These are phyloP conservation scores for Eugnorisma glareosa DNA, from an alignment of 2,888 invertebrate genomes.

Conservation along the genomic window DNA sequence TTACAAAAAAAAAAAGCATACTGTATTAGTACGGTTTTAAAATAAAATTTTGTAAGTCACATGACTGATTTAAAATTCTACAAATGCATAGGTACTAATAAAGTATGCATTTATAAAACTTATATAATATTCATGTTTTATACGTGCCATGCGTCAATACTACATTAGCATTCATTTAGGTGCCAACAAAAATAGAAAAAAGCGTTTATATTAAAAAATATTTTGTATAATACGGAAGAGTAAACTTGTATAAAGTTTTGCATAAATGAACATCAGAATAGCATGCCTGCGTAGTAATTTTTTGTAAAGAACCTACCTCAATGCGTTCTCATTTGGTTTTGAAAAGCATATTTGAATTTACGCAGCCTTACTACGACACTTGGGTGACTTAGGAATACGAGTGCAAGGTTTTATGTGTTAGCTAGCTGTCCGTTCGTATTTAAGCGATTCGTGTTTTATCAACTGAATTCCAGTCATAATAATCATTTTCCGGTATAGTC, in stretches of 20 bases:
- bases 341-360: conserved; percentile 51
- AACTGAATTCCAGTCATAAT: neutral
- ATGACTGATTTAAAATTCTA: neutral
- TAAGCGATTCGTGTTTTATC: conserved; percentile 6
- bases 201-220: neutral
- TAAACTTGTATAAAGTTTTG: conserved; percentile 32
- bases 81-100: neutral
- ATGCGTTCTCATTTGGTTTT: conserved; percentile 51
- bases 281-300: conserved; percentile 35
- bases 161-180: conserved; percentile 7
- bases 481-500: neutral
- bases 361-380: conserved; percentile 35
- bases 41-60: neutral
- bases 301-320: conserved; percentile 54
- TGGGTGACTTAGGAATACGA: conserved; percentile 36
- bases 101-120: neutral
- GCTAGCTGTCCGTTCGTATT: neutral
- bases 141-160: neutral
- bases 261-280: conserved; percentile 53
- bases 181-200: conserved; percentile 25
- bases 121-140: neutral
- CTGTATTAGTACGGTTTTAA: neutral
- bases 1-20: neutral
- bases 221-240: conserved; percentile 34
- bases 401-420: conserved; percentile 30